Percentiles rank a stretch among this genome's conserved stretches.
Conservation (phyloP, 2,797 vertebrate species). For the Pangasius larnaudii region DNA sequence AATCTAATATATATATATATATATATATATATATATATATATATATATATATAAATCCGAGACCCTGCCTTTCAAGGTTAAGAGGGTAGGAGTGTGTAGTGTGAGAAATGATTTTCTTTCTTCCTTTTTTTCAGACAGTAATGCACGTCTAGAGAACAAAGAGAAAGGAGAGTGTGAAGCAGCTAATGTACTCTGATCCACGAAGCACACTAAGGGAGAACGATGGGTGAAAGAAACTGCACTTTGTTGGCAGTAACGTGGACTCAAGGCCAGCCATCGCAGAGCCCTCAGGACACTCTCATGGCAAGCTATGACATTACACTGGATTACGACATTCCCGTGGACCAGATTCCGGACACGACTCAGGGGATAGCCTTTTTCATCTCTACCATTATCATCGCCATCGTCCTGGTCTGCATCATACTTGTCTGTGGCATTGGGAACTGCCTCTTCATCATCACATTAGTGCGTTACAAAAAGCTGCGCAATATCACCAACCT, state of each 20-base stretch:
- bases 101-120: background rate
- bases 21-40: background rate
- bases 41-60: background rate
- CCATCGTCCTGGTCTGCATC: conserved; percentile 87
- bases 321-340: conserved; percentile 83
- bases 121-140: background rate
- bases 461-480: conserved; percentile 89
- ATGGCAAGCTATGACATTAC: conserved; percentile 72
- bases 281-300: conserved; percentile 70
- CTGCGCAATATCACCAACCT: conserved; percentile 95
- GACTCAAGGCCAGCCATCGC: conserved; percentile 57
- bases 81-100: background rate
- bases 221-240: conserved; percentile 73
- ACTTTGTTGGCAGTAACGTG: conserved; percentile 61
- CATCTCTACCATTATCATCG: conserved; percentile 88
- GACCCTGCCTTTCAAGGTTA: background rate
- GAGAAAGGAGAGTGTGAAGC: background rate
- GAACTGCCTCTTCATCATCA: conserved; percentile 92
- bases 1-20: background rate
- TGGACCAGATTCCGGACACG: conserved; percentile 85
- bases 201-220: background rate
- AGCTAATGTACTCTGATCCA: background rate
- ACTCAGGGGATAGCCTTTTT: conserved; percentile 91
- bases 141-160: background rate
- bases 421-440: conserved; percentile 94